Evolutionary conservation across 2,113 vertebrate genomes (phyloP).

Genomic region (Catharus minimus): DNA sequence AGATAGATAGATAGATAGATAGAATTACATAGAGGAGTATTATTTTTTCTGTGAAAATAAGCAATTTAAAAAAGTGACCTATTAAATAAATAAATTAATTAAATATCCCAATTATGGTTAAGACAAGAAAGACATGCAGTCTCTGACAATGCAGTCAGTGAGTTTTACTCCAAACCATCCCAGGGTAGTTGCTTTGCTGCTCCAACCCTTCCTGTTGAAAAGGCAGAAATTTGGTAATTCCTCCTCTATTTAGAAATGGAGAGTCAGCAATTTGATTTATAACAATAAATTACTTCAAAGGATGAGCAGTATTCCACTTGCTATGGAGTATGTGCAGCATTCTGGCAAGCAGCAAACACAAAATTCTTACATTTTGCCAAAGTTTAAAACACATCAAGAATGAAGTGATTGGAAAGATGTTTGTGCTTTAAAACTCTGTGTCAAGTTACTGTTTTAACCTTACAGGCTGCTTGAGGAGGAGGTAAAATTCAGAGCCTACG

Average conservation of each 20-base stretch:
- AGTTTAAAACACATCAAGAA: neutral
- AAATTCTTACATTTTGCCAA: neutral
- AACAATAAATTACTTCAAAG: neutral
- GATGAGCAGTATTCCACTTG: neutral
- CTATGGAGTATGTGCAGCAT: neutral
- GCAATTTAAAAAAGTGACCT: neutral
- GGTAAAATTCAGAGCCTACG: neutral
- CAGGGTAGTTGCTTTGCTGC: neutral
- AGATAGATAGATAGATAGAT: too few relatives aligned
- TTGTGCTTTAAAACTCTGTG: neutral
- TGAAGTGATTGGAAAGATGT: neutral
- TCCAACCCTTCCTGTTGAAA: neutral
- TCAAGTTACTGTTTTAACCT: neutral
- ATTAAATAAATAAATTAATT: neutral
- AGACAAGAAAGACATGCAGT: neutral
- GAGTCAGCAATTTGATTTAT: neutral
- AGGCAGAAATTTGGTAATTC: neutral
- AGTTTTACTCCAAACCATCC: neutral
- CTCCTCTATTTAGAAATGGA: neutral
- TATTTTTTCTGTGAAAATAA: neutral
- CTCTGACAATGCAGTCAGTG: neutral
- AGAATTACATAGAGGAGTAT: neutral
- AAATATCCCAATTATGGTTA: neutral
- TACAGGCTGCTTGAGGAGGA: neutral
- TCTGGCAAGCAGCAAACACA: neutral